phyloP scores from a whole-genome alignment of 1,140 invertebrate genomes.

The Hypothenemus hampei region DNA sequence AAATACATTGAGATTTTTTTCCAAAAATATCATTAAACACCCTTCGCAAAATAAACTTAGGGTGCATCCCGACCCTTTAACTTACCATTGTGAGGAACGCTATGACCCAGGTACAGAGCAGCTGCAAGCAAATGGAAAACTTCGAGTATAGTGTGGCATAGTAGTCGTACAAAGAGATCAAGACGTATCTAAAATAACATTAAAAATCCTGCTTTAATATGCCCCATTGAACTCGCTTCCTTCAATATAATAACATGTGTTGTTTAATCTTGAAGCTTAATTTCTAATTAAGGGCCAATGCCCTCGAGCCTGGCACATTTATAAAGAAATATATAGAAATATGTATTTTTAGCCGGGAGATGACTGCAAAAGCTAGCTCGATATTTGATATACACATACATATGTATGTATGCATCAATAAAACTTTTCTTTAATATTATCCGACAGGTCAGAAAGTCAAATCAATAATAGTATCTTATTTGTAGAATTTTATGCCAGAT shows the following conservation, averaged over 20 bases:
- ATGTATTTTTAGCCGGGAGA: background rate
- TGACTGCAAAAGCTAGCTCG: background rate
- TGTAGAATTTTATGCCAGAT: too few species aligned
- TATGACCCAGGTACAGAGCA: conserved; percentile 71
- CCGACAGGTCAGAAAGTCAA: conserved; percentile 10
- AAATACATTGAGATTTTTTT: too few species aligned
- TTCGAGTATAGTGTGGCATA: conserved; percentile 71
- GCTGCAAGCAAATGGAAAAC: conserved; percentile 66
- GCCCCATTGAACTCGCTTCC: conserved; percentile 11
- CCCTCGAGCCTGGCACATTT: background rate
- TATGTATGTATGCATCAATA: conserved; percentile 2
- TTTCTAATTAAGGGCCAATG: conserved; percentile 17
- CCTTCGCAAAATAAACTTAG: conserved; percentile 7
- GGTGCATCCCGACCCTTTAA: conserved; percentile 13
- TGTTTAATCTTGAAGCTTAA: conserved; percentile 19
- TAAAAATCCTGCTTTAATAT: conserved; percentile 20
- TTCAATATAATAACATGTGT: conserved; percentile 25
- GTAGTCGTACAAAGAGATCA: conserved; percentile 71
- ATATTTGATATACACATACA: too few species aligned
- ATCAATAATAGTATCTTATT: too few species aligned
- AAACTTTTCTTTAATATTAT: background rate
- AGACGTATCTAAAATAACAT: conserved; percentile 63
- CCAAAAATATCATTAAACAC: background rate
- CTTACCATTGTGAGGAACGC: conserved; percentile 60
- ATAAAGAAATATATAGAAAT: conserved; percentile 1